These are phyloP conservation scores for Xiphorhynchus elegans DNA, from an alignment of 2,113 vertebrate species.

Conservation along the genomic window DNA sequence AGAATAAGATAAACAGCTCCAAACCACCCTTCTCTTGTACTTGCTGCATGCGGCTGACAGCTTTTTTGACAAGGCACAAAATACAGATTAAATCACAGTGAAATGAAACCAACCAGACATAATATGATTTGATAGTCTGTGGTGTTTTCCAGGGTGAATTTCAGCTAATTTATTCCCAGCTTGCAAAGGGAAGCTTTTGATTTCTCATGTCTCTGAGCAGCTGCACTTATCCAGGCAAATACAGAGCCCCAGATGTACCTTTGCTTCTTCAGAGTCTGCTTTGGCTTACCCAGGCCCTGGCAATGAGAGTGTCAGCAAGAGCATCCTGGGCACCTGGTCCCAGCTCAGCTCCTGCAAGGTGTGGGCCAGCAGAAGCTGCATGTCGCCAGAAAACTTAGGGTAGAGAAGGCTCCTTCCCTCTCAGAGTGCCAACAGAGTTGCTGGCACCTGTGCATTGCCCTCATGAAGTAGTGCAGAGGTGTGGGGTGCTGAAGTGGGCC, in stretches of 20 bases:
- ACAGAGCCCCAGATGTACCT: accelerated
- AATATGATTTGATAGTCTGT: neutral
- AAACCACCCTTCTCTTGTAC: neutral
- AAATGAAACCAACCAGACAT: neutral
- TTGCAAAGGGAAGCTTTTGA: neutral
- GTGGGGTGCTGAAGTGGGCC: neutral
- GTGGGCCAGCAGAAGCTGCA: neutral
- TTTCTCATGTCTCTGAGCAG: neutral
- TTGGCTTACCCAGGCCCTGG: neutral
- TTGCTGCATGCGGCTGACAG: neutral
- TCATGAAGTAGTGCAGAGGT: neutral
- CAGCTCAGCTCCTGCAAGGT: neutral
- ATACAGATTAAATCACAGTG: neutral
- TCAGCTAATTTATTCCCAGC: neutral
- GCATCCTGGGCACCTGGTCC: neutral
- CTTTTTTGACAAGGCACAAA: neutral
- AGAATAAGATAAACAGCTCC: neutral
- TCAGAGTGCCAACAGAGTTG: neutral
- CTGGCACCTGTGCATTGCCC: neutral
- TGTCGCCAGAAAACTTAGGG: neutral
- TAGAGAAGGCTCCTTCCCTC: neutral
- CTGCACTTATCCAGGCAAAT: neutral
- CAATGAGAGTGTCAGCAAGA: neutral
- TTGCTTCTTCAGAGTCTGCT: neutral
- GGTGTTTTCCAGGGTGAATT: neutral